Evolutionary conservation across 2,113 vertebrate genomes (phyloP).

Genomic region (Rhea pennata): DNA sequence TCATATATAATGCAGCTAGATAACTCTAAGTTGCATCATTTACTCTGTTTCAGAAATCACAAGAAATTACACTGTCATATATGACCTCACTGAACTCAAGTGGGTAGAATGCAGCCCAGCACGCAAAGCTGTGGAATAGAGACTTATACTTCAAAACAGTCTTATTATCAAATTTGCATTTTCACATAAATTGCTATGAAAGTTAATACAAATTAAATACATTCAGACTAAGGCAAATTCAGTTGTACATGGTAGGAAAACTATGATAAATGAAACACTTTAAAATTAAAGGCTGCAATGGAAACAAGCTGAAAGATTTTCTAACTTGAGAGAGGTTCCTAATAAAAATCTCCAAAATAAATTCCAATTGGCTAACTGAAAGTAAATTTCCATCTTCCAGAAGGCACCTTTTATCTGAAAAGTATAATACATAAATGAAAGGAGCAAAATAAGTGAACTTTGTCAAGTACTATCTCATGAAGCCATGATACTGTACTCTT

Average conservation of each 20-base stretch:
- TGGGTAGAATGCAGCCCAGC: not conserved
- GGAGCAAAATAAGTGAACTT: not conserved
- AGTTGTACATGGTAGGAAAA: not conserved
- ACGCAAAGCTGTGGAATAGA: not conserved
- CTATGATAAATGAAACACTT: not conserved
- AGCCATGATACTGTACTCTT: not conserved
- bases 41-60: not conserved
- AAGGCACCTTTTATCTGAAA: not conserved
- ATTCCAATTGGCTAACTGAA: not conserved
- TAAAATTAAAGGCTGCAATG: not conserved
- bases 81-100: not conserved
- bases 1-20: not conserved
- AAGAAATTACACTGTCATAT: accelerated
- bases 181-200: not conserved
- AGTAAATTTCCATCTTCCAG: not conserved
- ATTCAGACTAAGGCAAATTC: not conserved
- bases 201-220: not conserved
- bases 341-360: not conserved
- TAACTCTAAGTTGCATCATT: not conserved
- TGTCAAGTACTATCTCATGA: not conserved
- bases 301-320: not conserved
- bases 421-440: not conserved
- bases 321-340: not conserved
- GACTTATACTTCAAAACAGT: not conserved
- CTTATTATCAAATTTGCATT: not conserved